Base-by-base conservation (phyloP, 2,113 vertebrate genomes). In the Lontra canadensis region DNA sequence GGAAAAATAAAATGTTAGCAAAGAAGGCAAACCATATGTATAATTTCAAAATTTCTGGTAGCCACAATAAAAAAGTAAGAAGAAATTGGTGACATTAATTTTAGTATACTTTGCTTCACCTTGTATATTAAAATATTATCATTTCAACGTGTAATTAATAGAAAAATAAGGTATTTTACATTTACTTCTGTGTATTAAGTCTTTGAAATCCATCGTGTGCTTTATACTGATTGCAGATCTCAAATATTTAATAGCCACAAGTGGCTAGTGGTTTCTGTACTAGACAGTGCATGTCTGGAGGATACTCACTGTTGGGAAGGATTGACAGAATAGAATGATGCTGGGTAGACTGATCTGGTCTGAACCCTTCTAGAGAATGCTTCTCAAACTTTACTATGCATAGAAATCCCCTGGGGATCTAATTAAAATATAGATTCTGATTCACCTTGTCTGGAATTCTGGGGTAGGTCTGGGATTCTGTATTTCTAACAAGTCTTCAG, bases 101-200 rank as follows among this genome's bases (percentile, higher is more conserved):
- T 95, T 81, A 95, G 52, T 25, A 55, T 36, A 88, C 82, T 88
- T 95, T 49, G 69, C 73, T 90, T 84, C 90, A 57, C 23, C 76
- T 47, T 55, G 34, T 90, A 34, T n/a, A 29, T 29, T 86, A 73
- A 57, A 84, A 74, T 82, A 67, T 55, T 86, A 96, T 79, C 55
- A 81, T 78, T 91, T 74, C 23, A 80, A 92, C 25, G 82, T 82
- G 12, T 74, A 88, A n/a, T 93, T 92, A 21, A 81, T 47, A 49
- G 69, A 90, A 93, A 36, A 36, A 82, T 21, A 61, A 96, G 34
- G n/a, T 59, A 71, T n/a, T 94, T 96, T 29, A 88, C 20, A 57
- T 91, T 97, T 94, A 36, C 39, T 92, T 93, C 94, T 93, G 26
- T 94, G 31, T 84, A 25, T 63, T 90, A 88, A 81, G 31, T 44